Evolutionary conservation across 1,140 invertebrate species (phyloP).

Genomic region (Neodiprion pinetum): DNA sequence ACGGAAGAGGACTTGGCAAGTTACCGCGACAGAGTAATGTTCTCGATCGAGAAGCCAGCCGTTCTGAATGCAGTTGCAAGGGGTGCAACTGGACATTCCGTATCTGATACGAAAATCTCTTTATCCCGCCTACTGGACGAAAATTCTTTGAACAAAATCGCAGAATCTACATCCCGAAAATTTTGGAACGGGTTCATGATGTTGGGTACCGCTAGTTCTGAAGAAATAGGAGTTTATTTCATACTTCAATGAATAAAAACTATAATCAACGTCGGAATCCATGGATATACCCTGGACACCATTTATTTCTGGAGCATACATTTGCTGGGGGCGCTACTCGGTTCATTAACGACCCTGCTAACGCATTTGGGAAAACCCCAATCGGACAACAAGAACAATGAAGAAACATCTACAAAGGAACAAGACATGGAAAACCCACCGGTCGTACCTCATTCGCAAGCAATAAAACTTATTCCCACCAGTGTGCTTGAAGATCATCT

Average conservation of each 20-base stretch:
- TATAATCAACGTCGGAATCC: background rate
- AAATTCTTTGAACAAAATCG: constrained; percentile 20
- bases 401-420: too few species aligned
- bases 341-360: background rate
- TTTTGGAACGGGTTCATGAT: constrained; percentile 19
- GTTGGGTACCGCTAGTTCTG: constrained; percentile 23
- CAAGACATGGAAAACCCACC: too few species aligned
- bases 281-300: constrained; percentile 21
- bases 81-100: constrained; percentile 11
- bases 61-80: constrained; percentile 20
- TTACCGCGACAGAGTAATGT: constrained; percentile 16
- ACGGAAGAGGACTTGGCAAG: constrained; percentile 1
- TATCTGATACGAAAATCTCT: background rate
- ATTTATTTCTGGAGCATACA: constrained; percentile 27
- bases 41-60: constrained; percentile 18
- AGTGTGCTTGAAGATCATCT: too few species aligned
- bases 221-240: constrained; percentile 21
- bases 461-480: too few species aligned
- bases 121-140: constrained; percentile 22
- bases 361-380: background rate
- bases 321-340: constrained; percentile 11
- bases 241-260: constrained; percentile 19
- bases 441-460: too few species aligned
- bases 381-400: background rate
- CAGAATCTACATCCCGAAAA: constrained; percentile 14